A percentile compares a stretch with the other conserved stretches of the same genome.
Evolutionary conservation across 2,888 invertebrate species (phyloP).

Genomic region (Polylopha cassiicola): DNA sequence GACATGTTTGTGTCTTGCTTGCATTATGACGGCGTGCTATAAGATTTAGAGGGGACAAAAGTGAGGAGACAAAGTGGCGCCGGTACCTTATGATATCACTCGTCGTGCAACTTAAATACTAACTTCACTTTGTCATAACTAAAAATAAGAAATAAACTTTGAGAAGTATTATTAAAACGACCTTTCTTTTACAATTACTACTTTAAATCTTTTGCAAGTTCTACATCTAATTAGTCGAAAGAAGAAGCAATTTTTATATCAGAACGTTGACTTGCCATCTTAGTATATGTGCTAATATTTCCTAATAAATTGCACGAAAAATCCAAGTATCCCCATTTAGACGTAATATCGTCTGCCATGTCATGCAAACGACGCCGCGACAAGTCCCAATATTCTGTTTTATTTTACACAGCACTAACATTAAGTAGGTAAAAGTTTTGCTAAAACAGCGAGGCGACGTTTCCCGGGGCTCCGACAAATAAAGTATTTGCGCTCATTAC

Average conservation of each 20-base stretch:
- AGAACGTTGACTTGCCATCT: too few relatives aligned
- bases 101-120: conserved; percentile 19
- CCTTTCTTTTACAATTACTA: too few relatives aligned
- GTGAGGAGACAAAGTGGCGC: conserved; percentile 71
- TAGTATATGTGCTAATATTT: too few relatives aligned
- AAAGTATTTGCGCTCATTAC: conserved; percentile 10
- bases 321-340: too few relatives aligned
- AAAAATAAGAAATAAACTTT: too few relatives aligned
- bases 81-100: conserved; percentile 27
- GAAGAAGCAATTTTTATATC: too few relatives aligned
- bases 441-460: conserved; percentile 1
- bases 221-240: too few relatives aligned
- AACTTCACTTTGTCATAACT: too few relatives aligned
- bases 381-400: conserved; percentile 5
- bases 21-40: conserved; percentile 75
- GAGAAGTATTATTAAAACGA: too few relatives aligned
- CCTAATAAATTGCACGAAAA: too few relatives aligned
- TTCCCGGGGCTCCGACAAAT: conserved; percentile 1
- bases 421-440: conserved; percentile 12
- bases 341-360: too few relatives aligned
- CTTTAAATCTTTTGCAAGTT: too few relatives aligned
- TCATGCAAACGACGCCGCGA: not conserved
- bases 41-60: conserved; percentile 74
- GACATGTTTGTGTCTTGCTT: conserved; percentile 76
- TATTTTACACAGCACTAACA: conserved; percentile 6